Base-by-base conservation (phyloP, 2,797 vertebrate genomes). In the Pantherophis alleghaniensis region DNA sequence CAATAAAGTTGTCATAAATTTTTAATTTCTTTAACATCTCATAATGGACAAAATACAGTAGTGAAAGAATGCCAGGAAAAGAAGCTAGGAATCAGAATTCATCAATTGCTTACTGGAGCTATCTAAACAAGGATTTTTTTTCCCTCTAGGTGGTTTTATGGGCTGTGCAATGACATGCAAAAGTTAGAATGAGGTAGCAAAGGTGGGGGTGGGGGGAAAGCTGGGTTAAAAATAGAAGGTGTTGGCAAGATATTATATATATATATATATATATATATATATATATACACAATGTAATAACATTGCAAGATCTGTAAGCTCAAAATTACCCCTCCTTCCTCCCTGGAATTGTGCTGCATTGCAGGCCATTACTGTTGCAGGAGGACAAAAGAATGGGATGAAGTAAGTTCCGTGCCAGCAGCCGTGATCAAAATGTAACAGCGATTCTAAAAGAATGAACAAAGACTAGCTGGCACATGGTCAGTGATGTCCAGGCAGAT, bases 11-110 rank as follows among this genome's bases (percentile, higher is more conserved):
- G 57, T 42, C 56, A 93, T 93, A 20, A 51, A 89, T 91, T 91
- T 91, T 88, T 91, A 93, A 93, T 93, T 88, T 61, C 55, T 37
- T 37, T 86, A 91, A 63, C 61, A 47, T 74, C 89, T 32, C 90
- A 53, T 57, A 83, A 32, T 89, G 90, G 90, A n/a, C 32, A 86
- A 26, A 24, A 91, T 87, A 91, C 74, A 53, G 22, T 53, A 28
- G 32, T 59, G 24, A 47, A 88, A 91, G 24, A 91, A 37, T 86
- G 57, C n/a, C 12, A 51, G 86, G 57, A 87, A 89, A 61, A 88
- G 13, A 83, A 55, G 26, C 61, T 83, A 55, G 14, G 13, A 89
- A 83, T 26, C 20, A 63, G 16, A 91, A 63, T 74, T 37, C 83
- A 87, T 93, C 83, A 87, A 32, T 61, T 87, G 37, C 60, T 74